Base-by-base conservation (phyloP, 2,888 invertebrate species). In the Mantis religiosa region DNA sequence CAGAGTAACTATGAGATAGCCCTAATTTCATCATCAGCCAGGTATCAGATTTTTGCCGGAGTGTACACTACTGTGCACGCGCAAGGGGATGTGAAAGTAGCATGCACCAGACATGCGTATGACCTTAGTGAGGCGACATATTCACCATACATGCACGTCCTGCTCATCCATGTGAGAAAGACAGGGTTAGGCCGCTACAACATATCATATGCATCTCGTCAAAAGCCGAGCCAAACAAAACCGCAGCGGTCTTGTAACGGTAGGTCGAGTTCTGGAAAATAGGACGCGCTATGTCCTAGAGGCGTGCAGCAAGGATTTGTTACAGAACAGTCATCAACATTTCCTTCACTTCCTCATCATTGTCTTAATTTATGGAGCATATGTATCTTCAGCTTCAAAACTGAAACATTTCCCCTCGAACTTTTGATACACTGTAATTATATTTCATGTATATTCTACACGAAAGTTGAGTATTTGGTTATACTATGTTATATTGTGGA, bases 241-340 rank as follows among this genome's bases (percentile, higher is more conserved):
- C 71, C 54, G 34, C 28, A 34, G 28, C 27, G 34, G 41, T 87
- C 82, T 82, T 82, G 87, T 87, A 87, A 87, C 87, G 87, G 87
- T 87, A 87, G 87, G 87, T 87, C 87, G 82, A 87, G 87, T 82
- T 71, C 54, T 71, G 54, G 20, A 20, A 71, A 71, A 71, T 71
- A 71, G 54, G 54, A 71, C 54, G 20, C 54, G 54, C 54, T 71
- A 20, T 71, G 54, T 71, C 25, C 54, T 15, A 71, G 20, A 71
- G 54, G 20, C 54, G 54, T 41, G 54, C 54, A 71, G 54, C 25
- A 4, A 4, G 54, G 54, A 25, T 71, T 71, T 71, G 54, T 71
- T 71, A 71, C 54, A 71, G 54, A 54, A 54, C 54, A 15, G 20
- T 54, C 54, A 3, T 34, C 6, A 34, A 34, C 6, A 6, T 34